Conservation (phyloP, 2,797 vertebrate genomes). For the Pitangus sulphuratus region DNA sequence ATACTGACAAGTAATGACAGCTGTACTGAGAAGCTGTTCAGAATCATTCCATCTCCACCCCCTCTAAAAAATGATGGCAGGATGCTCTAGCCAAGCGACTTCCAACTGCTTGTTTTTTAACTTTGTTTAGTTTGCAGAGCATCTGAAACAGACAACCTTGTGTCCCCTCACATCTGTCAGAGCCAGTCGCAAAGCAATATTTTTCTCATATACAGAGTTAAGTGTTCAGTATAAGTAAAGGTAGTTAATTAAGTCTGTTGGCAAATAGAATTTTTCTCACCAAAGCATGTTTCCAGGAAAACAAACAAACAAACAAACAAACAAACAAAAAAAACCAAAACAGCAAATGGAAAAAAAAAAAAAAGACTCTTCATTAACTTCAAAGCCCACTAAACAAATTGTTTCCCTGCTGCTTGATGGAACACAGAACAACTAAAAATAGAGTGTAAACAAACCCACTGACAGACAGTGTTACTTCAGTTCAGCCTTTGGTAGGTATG, state of each 20-base stretch:
- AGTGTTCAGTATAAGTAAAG: neutral
- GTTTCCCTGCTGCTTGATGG: neutral
- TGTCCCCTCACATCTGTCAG: neutral
- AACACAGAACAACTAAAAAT: neutral
- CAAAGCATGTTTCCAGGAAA: neutral
- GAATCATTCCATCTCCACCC: neutral
- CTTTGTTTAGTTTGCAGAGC: neutral
- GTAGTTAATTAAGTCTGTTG: neutral
- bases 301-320: neutral
- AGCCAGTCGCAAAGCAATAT: neutral
- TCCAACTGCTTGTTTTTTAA: neutral
- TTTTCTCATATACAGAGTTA: accelerated
- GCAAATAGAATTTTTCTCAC: neutral
- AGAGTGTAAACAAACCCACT: neutral
- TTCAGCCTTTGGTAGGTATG: neutral
- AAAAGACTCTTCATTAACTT: neutral
- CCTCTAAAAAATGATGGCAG: neutral
- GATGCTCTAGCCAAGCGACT: neutral
- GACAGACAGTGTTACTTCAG: neutral
- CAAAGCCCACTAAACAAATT: neutral
- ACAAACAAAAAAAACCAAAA: neutral
- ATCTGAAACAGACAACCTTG: neutral
- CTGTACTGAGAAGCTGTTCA: neutral
- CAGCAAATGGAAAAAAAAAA: neutral
- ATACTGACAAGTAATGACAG: conserved; percentile 14